Evolutionary conservation across 2,888 invertebrate species (phyloP), one percentile per base, ranked within the genome.

Genomic region (Torymus aiolomorphi): DNA sequence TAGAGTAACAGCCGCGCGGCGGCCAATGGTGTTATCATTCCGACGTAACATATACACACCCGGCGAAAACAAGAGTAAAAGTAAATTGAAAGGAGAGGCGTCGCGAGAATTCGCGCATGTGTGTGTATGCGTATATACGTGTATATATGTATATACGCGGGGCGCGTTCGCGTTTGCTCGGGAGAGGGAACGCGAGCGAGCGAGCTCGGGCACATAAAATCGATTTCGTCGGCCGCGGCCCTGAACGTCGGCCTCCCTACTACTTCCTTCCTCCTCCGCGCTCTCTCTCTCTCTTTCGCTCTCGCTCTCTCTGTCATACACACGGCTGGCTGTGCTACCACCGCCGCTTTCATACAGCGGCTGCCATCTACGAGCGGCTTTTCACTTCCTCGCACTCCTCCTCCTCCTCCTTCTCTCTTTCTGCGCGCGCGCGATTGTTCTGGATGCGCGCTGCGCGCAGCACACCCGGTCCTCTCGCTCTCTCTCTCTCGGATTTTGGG

Each of bases 191-290:
- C n/a, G 16, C 42, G 42, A 31, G 31, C 31, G 31, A 31, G 52
- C 20, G 70, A 54, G 63, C 63, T 51, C 42, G 59, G 59, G 66
- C 69, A 51, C 78, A 65, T 78, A 73, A 78, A 78, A 78, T 78
- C 78, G 78, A 78, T 78, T 73, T 67, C 67, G 78, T 62, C 73
- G 78, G 78, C 51, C 78, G 78, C 78, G 78, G 78, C 78, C 78
- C 78, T 78, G 78, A 78, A 78, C 66, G 65, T 77, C 67, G 67
- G 51, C 72, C 78, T 78, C 74, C 78, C 78, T 74, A 67, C 77
- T 66, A 65, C 78, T 78, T 74, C 78, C 78, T 78, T 74, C 78
- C 78, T 78, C 57, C 78, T 78, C 69, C 73, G 42, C 8, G 42
- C 42, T 51, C 63, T 49, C 18, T 13, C 20, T 14, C 57, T 11